Conservation (phyloP, 2,888 invertebrate genomes). For the Chrysodeixis includens region DNA sequence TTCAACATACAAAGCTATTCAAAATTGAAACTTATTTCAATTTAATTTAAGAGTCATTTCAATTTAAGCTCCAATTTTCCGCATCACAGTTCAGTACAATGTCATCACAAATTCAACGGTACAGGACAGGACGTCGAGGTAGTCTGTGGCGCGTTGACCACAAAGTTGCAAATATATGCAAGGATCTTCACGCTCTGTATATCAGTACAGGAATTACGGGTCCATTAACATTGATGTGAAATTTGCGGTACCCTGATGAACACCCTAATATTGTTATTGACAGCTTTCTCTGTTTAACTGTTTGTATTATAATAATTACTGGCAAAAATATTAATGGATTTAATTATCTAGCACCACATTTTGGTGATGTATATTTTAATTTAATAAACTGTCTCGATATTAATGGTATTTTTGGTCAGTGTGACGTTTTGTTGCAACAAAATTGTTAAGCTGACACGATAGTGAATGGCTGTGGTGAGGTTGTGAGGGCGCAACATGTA, state of each 20-base stretch:
- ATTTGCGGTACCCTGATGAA: neutral
- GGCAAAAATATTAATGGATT: neutral
- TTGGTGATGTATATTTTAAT: neutral
- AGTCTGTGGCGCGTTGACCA: slow-evolving; percentile 46
- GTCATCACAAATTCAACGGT: slow-evolving; percentile 41
- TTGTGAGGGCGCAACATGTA: slow-evolving; percentile 1
- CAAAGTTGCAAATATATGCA: slow-evolving; percentile 55
- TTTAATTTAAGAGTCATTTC: no score
- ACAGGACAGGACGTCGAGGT: slow-evolving; percentile 30
- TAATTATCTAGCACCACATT: slow-evolving; percentile 1
- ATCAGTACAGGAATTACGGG: slow-evolving; percentile 39
- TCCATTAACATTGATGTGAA: slow-evolving; percentile 27
- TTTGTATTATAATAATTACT: neutral
- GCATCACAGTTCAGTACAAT: slow-evolving; percentile 30
- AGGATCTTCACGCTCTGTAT: slow-evolving; percentile 28
- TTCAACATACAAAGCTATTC: neutral
- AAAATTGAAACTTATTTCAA: neutral
- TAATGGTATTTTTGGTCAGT: neutral
- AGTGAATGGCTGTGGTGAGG: slow-evolving; percentile 1
- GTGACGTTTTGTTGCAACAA: neutral
- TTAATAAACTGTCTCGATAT: neutral
- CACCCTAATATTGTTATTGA: neutral
- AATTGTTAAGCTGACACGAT: slow-evolving; percentile 4
- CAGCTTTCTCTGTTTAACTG: neutral
- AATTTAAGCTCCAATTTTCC: slow-evolving; percentile 12